Evolutionary conservation across 2,888 invertebrate genomes (phyloP), one percentile per base, ranked within the genome.

Genomic region (Strigamia crassipes): DNA sequence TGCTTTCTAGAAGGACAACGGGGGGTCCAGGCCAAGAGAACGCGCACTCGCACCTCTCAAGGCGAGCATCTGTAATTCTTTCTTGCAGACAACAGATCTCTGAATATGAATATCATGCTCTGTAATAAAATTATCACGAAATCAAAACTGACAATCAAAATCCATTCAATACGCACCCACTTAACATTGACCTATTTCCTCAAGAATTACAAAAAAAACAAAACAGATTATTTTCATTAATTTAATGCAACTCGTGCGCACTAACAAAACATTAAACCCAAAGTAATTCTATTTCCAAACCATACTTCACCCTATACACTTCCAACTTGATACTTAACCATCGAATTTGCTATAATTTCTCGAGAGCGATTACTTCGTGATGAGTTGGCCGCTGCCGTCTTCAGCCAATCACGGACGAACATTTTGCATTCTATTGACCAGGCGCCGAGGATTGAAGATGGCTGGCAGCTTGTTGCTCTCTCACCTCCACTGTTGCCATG

Each of bases 391-490:
- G 51, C 51, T 51, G 18, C 51, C 18, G 51, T 51, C 51, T 51
- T 51, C 51, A 51, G 51, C 51, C 51, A 51, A 51, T 51, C 51
- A 51, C 51, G 18, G 4, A 51, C 51, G n/a, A 51, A 51, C 51
- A 6, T 18, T 4, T 18, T n/a, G 51, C 51, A 51, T 51, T 51
- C 51, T 51, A 51, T 51, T 51, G 51, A 51, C 51, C 51, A 51
- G 51, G 51, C 15, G 51, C 18, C 51, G 18, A n/a, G 51, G 51
- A 51, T 51, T 51, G 51, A 77, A 77, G 77, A 77, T 77, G 77
- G 31, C 77, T 77, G 77, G 77, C 77, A 77, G 77, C 77, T 77
- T 77, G 77, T 77, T 77, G 77, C 77, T 77, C 77, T 77, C 77
- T 38, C 31, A 77, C 77, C 38, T 38, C 31, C 77, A 77, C 6